Evolutionary conservation across 2,797 vertebrate species (phyloP).

Genomic region (Pelochelys cantorii): DNA sequence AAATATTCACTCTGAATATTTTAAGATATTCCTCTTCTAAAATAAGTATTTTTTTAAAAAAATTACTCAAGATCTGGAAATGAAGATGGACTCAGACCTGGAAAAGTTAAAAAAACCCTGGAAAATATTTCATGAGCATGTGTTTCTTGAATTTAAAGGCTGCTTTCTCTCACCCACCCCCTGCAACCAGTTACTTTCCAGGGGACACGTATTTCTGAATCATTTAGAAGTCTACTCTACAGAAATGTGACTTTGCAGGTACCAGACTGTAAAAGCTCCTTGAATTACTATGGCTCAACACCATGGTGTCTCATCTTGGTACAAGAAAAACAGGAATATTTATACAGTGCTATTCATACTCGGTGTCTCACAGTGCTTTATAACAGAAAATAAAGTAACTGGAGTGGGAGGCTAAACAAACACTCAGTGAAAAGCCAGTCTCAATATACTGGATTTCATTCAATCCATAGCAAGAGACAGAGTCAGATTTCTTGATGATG

Average conservation of each 20-base stretch:
- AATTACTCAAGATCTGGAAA: not conserved
- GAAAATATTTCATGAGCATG: not conserved
- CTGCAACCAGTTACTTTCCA: constrained; percentile 20
- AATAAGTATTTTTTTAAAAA: not conserved
- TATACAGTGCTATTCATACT: constrained; percentile 17
- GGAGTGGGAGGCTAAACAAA: constrained; percentile 29
- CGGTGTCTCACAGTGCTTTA: constrained; percentile 9
- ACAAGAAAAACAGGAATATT: constrained; percentile 36
- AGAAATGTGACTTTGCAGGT: constrained; percentile 11
- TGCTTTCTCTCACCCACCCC: not conserved
- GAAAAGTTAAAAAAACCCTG: not conserved
- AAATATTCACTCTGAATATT: not conserved
- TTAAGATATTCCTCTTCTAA: not conserved
- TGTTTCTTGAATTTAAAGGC: not conserved
- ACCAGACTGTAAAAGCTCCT: constrained; percentile 37
- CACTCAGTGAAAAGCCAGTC: constrained; percentile 2
- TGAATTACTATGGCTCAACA: constrained; percentile 45
- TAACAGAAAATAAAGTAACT: constrained; percentile 34
- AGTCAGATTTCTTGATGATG: constrained; percentile 4
- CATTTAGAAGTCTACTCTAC: not conserved
- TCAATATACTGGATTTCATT: constrained; percentile 53
- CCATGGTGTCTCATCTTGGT: constrained; percentile 47
- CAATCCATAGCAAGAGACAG: constrained; percentile 25
- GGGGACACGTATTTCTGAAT: not conserved
- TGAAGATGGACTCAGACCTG: not conserved